A percentile compares a stretch with the other conserved stretches of the same genome.
Conservation (phyloP, 2,113 vertebrate species). For the Mormyrus iriodes region DNA sequence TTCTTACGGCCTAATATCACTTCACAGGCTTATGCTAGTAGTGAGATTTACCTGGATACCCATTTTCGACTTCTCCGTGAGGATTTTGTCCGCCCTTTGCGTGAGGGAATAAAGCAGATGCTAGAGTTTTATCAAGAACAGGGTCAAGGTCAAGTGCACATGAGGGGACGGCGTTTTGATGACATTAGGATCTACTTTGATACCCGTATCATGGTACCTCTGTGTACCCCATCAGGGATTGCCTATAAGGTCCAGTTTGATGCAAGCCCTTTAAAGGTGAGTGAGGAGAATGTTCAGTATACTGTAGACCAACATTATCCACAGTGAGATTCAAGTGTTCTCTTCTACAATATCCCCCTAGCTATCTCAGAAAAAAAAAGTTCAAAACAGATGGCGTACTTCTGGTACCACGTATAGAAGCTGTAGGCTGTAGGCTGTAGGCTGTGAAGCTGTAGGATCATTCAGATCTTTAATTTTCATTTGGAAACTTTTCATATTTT, state of each 20-base stretch:
- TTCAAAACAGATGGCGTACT: not conserved
- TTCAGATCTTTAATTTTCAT: not conserved
- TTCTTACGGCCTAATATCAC: slow-evolving; percentile 77
- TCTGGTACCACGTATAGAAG: not conserved
- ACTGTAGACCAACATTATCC: not conserved
- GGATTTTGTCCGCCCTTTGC: slow-evolving; percentile 83
- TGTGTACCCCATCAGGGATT: slow-evolving; percentile 68
- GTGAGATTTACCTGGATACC: slow-evolving; percentile 79
- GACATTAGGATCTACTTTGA: slow-evolving; percentile 82
- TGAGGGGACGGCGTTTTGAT: slow-evolving; percentile 70
- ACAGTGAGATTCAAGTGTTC: not conserved
- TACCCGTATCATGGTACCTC: slow-evolving; percentile 60
- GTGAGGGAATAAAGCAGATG: slow-evolving; percentile 77
- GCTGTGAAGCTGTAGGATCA: not conserved
- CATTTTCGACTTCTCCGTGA: slow-evolving; percentile 90
- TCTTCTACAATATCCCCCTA: not conserved
- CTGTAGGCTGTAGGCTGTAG: no score
- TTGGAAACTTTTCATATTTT: not conserved
- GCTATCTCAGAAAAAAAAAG: not conserved
- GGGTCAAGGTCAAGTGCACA: slow-evolving; percentile 43
- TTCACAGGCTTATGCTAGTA: slow-evolving; percentile 65
- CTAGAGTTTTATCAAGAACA: slow-evolving; percentile 52
- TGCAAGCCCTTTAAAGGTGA: slow-evolving; percentile 61
- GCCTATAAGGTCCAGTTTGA: slow-evolving; percentile 81
- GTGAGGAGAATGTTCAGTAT: not conserved